Evolutionary conservation across 2,797 vertebrate species (phyloP).

Genomic region (Erethizon dorsatum): DNA sequence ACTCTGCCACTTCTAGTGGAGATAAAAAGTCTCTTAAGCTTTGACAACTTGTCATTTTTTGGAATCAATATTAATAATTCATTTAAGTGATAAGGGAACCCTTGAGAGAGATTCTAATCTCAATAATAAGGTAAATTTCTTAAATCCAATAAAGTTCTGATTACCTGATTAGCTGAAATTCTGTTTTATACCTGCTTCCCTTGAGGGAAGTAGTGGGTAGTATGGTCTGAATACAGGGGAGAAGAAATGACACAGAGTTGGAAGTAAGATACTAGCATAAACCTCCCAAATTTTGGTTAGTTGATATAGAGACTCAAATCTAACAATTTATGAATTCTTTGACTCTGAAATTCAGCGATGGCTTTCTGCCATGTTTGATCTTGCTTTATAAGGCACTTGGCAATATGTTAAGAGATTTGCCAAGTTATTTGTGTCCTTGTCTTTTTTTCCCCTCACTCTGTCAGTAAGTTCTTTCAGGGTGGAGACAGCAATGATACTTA

Average conservation of each 20-base stretch:
- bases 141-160: conserved; percentile 5
- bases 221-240: neutral
- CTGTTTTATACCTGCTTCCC: neutral
- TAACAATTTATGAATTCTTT: conserved; percentile 64
- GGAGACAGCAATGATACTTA: conserved; percentile 10
- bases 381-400: conserved; percentile 76
- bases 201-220: neutral
- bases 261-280: conserved; percentile 32
- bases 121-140: conserved; percentile 48
- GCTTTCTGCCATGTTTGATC: conserved; percentile 71
- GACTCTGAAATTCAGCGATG: conserved; percentile 68
- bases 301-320: conserved; percentile 39
- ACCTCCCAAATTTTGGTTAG: neutral
- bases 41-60: conserved; percentile 51
- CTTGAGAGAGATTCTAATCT: conserved; percentile 15
- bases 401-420: conserved; percentile 73
- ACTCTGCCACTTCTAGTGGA: conserved; percentile 29
- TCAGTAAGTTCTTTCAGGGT: conserved; percentile 43
- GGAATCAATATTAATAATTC: conserved; percentile 11
- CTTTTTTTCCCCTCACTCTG: neutral
- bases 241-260: neutral
- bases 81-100: neutral
- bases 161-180: neutral
- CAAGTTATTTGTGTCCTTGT: conserved; percentile 70
- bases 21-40: neutral